phyloP scores from a whole-genome alignment of 2,888 invertebrate genomes.

The Hydropsyche betteni region DNA sequence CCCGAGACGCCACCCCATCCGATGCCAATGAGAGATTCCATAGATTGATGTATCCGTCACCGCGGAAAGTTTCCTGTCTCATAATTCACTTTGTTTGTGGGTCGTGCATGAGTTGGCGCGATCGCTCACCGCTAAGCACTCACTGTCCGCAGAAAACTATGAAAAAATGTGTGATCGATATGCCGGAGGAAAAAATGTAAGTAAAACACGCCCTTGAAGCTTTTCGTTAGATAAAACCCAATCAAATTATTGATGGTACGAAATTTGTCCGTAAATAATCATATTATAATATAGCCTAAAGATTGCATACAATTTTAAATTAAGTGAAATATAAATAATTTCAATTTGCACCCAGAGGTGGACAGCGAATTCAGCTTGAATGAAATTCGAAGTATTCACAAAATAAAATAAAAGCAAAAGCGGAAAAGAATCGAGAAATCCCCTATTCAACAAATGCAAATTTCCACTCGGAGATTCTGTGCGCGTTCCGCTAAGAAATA shows the following conservation, averaged over 20 bases:
- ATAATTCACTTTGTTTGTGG: slow-evolving; percentile 40
- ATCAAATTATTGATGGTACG: too few relatives aligned
- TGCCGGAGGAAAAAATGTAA: not conserved
- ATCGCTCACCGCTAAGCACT: slow-evolving; percentile 2
- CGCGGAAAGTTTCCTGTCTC: slow-evolving; percentile 31
- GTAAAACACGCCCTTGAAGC: not conserved
- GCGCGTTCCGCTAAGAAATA: too few relatives aligned
- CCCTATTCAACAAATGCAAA: too few relatives aligned
- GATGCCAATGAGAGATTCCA: slow-evolving; percentile 29
- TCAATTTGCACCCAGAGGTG: too few relatives aligned
- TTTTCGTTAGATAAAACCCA: too few relatives aligned
- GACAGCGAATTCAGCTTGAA: too few relatives aligned
- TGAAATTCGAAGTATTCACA: not conserved
- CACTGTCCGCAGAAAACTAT: not conserved
- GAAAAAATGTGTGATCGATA: too few relatives aligned
- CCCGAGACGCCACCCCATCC: not conserved
- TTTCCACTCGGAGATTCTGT: too few relatives aligned
- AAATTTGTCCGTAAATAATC: too few relatives aligned
- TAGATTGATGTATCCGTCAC: slow-evolving; percentile 38
- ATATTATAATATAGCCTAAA: too few relatives aligned
- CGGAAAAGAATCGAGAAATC: not conserved
- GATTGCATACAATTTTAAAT: too few relatives aligned
- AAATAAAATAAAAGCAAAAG: not conserved
- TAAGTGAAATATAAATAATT: too few relatives aligned
- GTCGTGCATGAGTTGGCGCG: slow-evolving; percentile 27